Evolutionary conservation across 1,140 invertebrate species (phyloP).

Genomic region (Trichonephila clavata): DNA sequence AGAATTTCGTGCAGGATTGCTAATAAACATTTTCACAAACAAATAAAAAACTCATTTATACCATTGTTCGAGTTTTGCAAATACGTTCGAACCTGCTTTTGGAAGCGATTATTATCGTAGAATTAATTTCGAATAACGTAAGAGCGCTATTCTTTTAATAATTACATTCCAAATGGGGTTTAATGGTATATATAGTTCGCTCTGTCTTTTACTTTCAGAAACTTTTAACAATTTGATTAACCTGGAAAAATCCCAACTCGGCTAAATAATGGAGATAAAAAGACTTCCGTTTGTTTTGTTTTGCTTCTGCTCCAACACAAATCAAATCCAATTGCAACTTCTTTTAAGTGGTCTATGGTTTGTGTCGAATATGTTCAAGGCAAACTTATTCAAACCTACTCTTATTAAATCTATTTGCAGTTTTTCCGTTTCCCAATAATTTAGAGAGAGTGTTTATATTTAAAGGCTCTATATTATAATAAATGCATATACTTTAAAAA

Average conservation of each 20-base stretch:
- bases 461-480: too few species aligned
- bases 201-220: not conserved
- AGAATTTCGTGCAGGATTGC: too few species aligned
- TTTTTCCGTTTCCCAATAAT: not conserved
- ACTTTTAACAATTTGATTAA: conserved; percentile 58
- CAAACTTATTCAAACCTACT: not conserved
- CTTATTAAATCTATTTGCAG: not conserved
- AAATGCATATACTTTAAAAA: too few species aligned
- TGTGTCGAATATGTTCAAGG: not conserved
- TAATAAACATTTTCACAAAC: too few species aligned
- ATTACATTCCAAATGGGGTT: not conserved
- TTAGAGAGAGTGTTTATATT: too few species aligned
- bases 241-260: not conserved
- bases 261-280: not conserved
- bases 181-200: not conserved
- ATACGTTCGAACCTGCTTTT: not conserved
- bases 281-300: not conserved
- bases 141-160: conserved; percentile 15
- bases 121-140: conserved; percentile 53
- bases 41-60: too few species aligned
- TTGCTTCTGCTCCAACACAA: not conserved
- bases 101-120: not conserved
- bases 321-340: conserved; percentile 1
- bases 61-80: too few species aligned
- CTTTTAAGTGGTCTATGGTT: conserved; percentile 3